Evolutionary conservation across 2,113 vertebrate species (phyloP).

Genomic region (Cololabis saira): DNA sequence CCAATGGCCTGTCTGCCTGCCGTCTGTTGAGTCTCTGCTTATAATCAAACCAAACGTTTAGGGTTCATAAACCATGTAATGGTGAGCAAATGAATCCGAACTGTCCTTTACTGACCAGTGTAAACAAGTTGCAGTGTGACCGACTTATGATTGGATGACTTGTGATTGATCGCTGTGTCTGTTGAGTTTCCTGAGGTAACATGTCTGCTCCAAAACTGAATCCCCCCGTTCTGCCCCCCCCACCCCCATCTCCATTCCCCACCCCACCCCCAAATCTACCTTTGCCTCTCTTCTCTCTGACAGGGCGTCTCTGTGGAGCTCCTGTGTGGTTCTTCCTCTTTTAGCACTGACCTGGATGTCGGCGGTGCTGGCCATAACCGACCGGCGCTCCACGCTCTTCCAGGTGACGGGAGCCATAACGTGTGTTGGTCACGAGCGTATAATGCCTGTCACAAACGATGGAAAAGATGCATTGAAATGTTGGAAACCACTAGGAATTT

Average conservation of each 20-base stretch:
- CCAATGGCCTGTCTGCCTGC: conserved; percentile 43
- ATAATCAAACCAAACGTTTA: conserved; percentile 51
- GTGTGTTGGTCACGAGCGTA: neutral
- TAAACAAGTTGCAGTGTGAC: conserved; percentile 38
- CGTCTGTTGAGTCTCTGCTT: conserved; percentile 15
- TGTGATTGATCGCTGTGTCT: conserved; percentile 27
- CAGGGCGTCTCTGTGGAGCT: conserved; percentile 80
- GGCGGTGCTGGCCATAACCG: conserved; percentile 97
- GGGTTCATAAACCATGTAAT: conserved; percentile 59
- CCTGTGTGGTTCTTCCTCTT: conserved; percentile 87
- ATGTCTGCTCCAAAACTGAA: conserved; percentile 53
- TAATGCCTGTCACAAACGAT: neutral
- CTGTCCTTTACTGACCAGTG: conserved; percentile 53
- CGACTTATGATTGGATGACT: conserved; percentile 41
- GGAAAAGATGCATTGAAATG: conserved; percentile 1
- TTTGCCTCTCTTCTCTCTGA: conserved; percentile 29
- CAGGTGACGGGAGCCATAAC: conserved; percentile 79
- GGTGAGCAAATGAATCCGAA: conserved; percentile 62
- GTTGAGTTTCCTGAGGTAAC: conserved; percentile 20
- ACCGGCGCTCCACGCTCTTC: conserved; percentile 94
- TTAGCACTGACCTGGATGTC: conserved; percentile 99
- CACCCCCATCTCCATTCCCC: conserved; percentile 12
- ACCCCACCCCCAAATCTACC: conserved; percentile 6
- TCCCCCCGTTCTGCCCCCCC: conserved; percentile 23
- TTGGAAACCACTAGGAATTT: neutral